Conservation (phyloP, 2,113 vertebrate genomes). For the Clupea harengus region DNA sequence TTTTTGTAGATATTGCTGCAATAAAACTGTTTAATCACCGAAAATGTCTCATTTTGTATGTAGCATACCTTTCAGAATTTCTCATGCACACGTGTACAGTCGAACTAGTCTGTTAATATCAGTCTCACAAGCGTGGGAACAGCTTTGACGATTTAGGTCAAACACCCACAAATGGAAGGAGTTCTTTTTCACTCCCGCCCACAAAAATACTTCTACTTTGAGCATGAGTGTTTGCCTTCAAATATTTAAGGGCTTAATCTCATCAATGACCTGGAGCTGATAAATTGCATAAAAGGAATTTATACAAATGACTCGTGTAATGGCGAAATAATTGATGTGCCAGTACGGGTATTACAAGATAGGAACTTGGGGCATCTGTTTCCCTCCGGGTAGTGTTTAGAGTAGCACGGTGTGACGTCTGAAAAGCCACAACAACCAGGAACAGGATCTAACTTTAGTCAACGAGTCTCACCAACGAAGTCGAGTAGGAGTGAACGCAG, state of each 20-base stretch:
- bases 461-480: not conserved
- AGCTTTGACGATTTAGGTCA: too few species aligned
- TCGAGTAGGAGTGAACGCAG: not conserved
- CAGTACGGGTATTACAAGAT: not conserved
- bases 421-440: constrained; percentile 20
- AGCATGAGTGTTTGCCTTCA: too few species aligned
- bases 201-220: not conserved
- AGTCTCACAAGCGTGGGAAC: not conserved
- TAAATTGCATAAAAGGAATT: not conserved
- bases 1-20: constrained; percentile 49
- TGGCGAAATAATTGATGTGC: too few species aligned
- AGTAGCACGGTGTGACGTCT: constrained; percentile 32
- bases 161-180: not conserved
- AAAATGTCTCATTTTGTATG: constrained; percentile 32
- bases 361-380: not conserved
- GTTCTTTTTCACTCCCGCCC: not conserved
- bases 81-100: not conserved
- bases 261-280: too few species aligned
- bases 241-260: too few species aligned
- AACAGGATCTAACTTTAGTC: constrained; percentile 16
- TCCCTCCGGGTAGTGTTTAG: constrained; percentile 23
- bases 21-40: constrained; percentile 40
- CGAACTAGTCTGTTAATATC: not conserved
- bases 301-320: not conserved
- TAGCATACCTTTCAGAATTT: not conserved